A percentile compares a stretch with the other conserved stretches of the same genome.
These are phyloP conservation scores for Rhabdornis inornatus DNA, from an alignment of 2,113 vertebrate species.

Conservation along the genomic window DNA sequence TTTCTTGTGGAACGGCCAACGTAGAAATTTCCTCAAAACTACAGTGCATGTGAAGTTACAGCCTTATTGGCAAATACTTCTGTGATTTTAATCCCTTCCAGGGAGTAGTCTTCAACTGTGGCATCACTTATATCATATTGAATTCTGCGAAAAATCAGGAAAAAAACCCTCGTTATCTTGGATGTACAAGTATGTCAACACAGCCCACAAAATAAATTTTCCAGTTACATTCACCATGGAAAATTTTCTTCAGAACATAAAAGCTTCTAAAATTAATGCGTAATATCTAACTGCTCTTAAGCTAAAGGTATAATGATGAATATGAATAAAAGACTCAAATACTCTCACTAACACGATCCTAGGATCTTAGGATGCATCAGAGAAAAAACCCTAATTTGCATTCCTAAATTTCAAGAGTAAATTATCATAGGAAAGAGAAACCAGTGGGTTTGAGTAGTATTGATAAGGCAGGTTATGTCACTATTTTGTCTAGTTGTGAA, in stretches of 20 bases:
- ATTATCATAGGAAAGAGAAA: background rate
- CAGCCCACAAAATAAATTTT: background rate
- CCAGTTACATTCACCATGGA: background rate
- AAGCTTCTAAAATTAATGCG: background rate
- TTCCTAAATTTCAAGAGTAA: background rate
- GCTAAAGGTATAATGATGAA: background rate
- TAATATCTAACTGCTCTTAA: background rate
- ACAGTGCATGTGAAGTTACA: background rate
- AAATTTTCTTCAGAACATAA: background rate
- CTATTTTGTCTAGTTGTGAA: background rate
- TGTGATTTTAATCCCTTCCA: background rate
- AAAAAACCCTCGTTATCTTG: background rate
- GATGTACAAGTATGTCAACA: background rate
- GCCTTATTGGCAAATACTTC: background rate
- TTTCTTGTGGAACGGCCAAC: background rate
- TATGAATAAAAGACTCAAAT: background rate
- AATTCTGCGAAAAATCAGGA: background rate
- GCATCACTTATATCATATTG: background rate
- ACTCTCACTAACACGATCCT: background rate
- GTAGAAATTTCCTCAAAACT: background rate
- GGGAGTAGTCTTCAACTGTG: background rate
- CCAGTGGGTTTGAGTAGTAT: fast-evolving
- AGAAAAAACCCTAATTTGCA: background rate
- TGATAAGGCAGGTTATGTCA: background rate
- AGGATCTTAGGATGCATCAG: background rate